Evolutionary conservation across 2,113 vertebrate species (phyloP).

Genomic region (Paratilapia polleni): DNA sequence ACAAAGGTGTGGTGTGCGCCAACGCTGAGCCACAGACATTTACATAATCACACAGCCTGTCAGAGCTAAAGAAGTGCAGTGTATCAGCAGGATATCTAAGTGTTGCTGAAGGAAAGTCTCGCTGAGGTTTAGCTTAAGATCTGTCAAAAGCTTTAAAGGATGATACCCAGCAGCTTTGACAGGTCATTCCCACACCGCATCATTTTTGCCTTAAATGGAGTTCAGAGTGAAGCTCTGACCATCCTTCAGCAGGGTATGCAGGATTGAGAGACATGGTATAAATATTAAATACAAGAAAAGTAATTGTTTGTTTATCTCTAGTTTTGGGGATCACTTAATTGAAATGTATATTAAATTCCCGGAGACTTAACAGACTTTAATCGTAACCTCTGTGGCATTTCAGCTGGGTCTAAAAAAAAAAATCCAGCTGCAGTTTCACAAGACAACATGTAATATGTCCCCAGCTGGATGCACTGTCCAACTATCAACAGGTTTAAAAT

Average conservation of each 20-base stretch:
- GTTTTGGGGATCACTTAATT: not conserved
- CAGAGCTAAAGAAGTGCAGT: constrained; percentile 16
- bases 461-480: constrained; percentile 28
- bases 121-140: constrained; percentile 29
- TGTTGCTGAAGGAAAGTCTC: not conserved
- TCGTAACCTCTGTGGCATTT: not conserved
- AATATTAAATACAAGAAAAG: not conserved
- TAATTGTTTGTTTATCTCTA: not conserved
- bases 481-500: constrained; percentile 15
- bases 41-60: constrained; percentile 56
- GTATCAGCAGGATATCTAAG: constrained; percentile 32
- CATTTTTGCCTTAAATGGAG: not conserved
- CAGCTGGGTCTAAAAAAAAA: not conserved
- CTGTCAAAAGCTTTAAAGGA: constrained; percentile 18
- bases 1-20: not conserved
- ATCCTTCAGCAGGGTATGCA: not conserved
- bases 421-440: not conserved
- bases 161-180: constrained; percentile 31
- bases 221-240: not conserved
- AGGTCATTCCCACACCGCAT: constrained; percentile 8
- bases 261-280: not conserved
- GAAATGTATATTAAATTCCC: constrained; percentile 7
- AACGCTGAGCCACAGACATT: constrained; percentile 29
- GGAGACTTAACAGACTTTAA: not conserved
- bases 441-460: not conserved